Percentiles rank a stretch among this genome's conserved stretches.
phyloP scores from a whole-genome alignment of 2,797 vertebrate genomes.

The Eidolon dupreanum region DNA sequence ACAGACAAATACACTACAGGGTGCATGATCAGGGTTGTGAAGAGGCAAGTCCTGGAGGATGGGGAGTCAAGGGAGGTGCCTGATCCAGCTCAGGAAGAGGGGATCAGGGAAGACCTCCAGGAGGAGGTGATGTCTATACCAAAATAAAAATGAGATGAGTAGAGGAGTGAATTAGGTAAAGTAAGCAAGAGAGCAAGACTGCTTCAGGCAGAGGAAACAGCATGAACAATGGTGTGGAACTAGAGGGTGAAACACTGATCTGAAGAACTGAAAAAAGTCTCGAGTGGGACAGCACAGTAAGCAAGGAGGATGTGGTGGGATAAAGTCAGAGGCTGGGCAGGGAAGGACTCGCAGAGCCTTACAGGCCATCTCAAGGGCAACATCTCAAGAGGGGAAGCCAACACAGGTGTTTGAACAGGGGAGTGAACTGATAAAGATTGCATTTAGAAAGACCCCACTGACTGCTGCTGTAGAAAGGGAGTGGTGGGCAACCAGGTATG shows the following conservation, averaged over 20 bases:
- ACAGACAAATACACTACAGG: not conserved
- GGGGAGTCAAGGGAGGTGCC: not conserved
- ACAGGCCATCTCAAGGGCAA: not conserved
- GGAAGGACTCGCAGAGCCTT: not conserved
- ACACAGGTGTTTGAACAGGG: not conserved
- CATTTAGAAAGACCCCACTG: not conserved
- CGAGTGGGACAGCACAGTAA: not conserved
- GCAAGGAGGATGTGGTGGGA: not conserved
- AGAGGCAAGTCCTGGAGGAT: not conserved
- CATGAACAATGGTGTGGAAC: not conserved
- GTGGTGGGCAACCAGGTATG: not conserved
- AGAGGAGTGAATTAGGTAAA: not conserved
- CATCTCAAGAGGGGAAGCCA: not conserved
- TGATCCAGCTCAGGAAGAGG: not conserved
- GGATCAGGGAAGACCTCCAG: not conserved
- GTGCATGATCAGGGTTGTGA: not conserved
- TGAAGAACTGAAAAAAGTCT: not conserved
- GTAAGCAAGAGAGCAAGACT: not conserved
- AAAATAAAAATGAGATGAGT: not conserved
- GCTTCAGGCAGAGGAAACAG: not conserved
- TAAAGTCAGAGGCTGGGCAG: not conserved
- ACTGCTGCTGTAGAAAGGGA: not conserved
- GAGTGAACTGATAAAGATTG: not conserved
- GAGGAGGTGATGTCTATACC: not conserved
- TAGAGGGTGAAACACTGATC: not conserved